Evolutionary conservation across 2,888 invertebrate species (phyloP), one percentile per base, ranked within the genome.

Genomic region (Mesorhabditis spiculigera): DNA sequence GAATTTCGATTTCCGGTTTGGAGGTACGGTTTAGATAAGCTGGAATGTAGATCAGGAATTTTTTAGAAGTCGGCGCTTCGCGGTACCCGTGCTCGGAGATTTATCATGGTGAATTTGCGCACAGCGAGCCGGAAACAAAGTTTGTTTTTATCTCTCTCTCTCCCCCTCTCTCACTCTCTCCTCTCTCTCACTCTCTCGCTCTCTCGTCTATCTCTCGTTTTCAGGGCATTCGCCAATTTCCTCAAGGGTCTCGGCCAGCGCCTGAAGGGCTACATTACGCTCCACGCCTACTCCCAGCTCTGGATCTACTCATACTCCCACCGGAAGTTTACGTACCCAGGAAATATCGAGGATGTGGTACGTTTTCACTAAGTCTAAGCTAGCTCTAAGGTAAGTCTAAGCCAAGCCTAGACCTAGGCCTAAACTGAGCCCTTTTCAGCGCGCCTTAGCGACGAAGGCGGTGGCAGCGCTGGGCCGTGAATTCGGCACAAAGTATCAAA

Each of bases 271-370:
- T 78, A 85, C 63, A 79, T 85, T 65, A 83, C 85, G 28, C 72
- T 85, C 45, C 85, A 85, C 70, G 82, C 85, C 4, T 82, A 81
- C 69, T 81, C 82, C 4, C 83, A 85, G 72, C 74, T 85, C 4
- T 83, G 81, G 77, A 85, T 85, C 64, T 85, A 85, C 67, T 83
- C 84, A 4, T 85, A 79, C 71, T 84, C 85, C 5, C 81, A 85
- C 66, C 66, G 78, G 66, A 79, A 81, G 65, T 75, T 76, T 63
- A 73, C 78, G 10, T 84, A 83, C 69, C 84, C 85, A 8, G 74
- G 75, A 0, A 85, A 85, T 74, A 78, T 85, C 63, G 81, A 77
- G 43, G 85, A 85, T 44, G 77, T 85, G 67, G 83, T 82, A 69
- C 63, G 73, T 70, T 10, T n/a, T n/a, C 58, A 50, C n/a, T 50